Conservation (phyloP, 2,888 invertebrate species). For the Mimas tiliae region DNA sequence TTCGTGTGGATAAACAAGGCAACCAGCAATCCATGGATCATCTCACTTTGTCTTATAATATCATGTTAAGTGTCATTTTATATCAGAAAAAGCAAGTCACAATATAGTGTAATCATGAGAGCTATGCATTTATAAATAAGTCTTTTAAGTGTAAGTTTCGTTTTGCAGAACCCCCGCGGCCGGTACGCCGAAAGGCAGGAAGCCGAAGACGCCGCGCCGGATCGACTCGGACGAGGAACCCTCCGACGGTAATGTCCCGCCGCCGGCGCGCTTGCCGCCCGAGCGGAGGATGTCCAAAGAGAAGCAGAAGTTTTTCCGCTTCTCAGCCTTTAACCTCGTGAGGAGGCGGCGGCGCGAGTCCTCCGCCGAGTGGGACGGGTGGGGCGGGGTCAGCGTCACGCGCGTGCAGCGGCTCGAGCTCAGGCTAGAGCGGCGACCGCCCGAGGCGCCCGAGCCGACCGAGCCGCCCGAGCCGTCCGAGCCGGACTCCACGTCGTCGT, state of each 20-base stretch:
- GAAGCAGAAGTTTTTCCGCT: conserved; percentile 94
- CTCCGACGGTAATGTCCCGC: conserved; percentile 78
- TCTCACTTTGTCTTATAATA: too few relatives aligned
- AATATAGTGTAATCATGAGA: too few relatives aligned
- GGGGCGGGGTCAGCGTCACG: conserved; percentile 70
- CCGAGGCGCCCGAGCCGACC: conserved; percentile 35
- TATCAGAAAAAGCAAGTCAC: too few relatives aligned
- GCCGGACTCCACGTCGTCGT: conserved; percentile 21
- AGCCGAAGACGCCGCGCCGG: conserved; percentile 59
- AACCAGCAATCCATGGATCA: too few relatives aligned
- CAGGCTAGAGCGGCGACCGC: conserved; percentile 55
- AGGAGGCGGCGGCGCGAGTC: conserved; percentile 71
- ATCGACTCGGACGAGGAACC: conserved; percentile 74
- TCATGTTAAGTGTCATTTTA: too few relatives aligned
- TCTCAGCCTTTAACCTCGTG: conserved; percentile 91
- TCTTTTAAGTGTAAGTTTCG: not conserved
- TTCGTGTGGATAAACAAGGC: too few relatives aligned
- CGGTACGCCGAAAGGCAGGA: conserved; percentile 63
- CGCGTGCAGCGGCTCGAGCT: conserved; percentile 70
- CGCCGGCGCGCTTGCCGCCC: conserved; percentile 74
- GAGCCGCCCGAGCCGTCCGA: conserved; percentile 31
- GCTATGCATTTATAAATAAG: too few relatives aligned
- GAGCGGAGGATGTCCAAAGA: conserved; percentile 92
- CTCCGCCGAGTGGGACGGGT: conserved; percentile 72
- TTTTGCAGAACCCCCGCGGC: conserved; percentile 57